Conservation (phyloP, 2,888 invertebrate species). For the Mycalesis mineus region DNA sequence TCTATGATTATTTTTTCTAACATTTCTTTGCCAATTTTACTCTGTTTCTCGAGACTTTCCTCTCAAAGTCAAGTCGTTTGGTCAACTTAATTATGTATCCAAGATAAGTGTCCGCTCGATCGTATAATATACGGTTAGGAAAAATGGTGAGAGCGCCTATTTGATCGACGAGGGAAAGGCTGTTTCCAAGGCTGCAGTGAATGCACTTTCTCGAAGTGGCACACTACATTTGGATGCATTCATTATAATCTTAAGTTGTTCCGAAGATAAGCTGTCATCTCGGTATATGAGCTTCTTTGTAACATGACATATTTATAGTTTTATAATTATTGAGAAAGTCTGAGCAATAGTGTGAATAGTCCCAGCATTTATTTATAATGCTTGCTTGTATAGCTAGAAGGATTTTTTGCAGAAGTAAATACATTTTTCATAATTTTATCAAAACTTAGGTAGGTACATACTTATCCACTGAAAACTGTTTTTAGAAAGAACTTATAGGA, state of each 20-base stretch:
- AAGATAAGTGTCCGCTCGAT: slow-evolving; percentile 65
- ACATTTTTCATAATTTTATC: too few relatives aligned
- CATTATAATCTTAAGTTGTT: slow-evolving; percentile 53
- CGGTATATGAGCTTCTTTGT: slow-evolving; percentile 7
- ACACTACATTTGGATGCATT: slow-evolving; percentile 63
- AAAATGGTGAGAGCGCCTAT: slow-evolving; percentile 58
- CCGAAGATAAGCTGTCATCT: slow-evolving; percentile 19
- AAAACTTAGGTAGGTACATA: too few relatives aligned
- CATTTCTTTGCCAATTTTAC: too few relatives aligned
- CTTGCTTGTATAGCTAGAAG: too few relatives aligned
- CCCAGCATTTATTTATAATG: too few relatives aligned
- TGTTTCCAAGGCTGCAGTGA: slow-evolving; percentile 64
- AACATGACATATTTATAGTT: slow-evolving; percentile 6
- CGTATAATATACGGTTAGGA: slow-evolving; percentile 63
- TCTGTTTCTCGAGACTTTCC: slow-evolving; percentile 8
- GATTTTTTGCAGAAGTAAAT: too few relatives aligned
- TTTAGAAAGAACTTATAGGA: too few relatives aligned
- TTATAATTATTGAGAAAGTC: too few relatives aligned
- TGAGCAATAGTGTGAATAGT: too few relatives aligned
- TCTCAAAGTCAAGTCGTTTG: neutral
- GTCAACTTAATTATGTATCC: slow-evolving; percentile 40
- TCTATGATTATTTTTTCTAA: too few relatives aligned
- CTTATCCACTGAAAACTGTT: too few relatives aligned
- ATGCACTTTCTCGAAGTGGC: slow-evolving; percentile 74
- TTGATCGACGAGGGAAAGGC: slow-evolving; percentile 77